A percentile compares a stretch with the other conserved stretches of the same genome.
Evolutionary conservation across 2,113 vertebrate species (phyloP).

Genomic region (Mastomys coucha): DNA sequence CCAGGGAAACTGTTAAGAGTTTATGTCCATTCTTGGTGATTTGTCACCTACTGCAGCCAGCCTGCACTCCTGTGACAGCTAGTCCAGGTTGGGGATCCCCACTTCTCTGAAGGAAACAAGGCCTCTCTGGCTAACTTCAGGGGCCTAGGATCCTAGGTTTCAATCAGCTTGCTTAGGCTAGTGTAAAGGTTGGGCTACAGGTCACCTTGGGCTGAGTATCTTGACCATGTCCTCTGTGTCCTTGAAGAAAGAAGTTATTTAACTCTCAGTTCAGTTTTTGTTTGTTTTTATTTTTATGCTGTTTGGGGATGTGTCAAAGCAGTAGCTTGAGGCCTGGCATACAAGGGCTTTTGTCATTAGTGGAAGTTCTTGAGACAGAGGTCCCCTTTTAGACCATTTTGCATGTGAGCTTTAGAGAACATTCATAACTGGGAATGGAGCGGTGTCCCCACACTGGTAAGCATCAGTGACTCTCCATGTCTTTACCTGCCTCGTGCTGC

Average conservation of each 20-base stretch:
- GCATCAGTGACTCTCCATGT: background rate
- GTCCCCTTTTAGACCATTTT: background rate
- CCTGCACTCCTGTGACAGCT: background rate
- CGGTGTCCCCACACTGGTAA: accelerated
- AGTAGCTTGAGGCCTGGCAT: background rate
- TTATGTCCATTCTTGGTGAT: background rate
- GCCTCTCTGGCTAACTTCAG: background rate
- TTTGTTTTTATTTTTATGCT: background rate
- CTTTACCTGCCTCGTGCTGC: background rate
- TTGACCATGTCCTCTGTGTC: background rate
- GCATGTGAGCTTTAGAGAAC: background rate
- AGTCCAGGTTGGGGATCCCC: accelerated
- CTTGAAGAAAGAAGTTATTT: background rate
- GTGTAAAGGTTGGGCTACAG: background rate
- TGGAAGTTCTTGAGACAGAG: background rate
- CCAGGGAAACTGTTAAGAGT: background rate
- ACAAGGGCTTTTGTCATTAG: background rate
- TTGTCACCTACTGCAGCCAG: background rate
- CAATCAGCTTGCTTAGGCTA: background rate
- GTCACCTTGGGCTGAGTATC: background rate
- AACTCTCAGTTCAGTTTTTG: background rate
- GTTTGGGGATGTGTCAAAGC: background rate
- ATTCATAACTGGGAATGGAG: background rate
- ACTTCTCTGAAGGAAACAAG: background rate
- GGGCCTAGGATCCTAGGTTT: background rate